Base-by-base conservation (phyloP, 2,113 vertebrate genomes). In the Daboia siamensis region DNA sequence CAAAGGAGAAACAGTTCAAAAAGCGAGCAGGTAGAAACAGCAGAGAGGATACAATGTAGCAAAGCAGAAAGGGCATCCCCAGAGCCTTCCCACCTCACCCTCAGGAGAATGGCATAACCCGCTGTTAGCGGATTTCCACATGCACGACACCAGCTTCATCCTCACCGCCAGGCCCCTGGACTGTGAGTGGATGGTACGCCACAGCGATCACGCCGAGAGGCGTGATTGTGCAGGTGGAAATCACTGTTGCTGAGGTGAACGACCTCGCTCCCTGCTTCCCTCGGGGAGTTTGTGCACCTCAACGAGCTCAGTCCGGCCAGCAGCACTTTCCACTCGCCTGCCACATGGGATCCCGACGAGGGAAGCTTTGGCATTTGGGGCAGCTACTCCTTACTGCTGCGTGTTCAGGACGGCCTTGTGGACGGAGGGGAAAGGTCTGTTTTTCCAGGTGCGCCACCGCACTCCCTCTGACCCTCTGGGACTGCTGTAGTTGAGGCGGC, bases 101-200 rank as follows among this genome's bases (percentile, higher is more conserved):
- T 51, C 48, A 10, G 48, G 48, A 51, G 48, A 51, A 51, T 51
- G 48, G 48, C 48, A 51, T 8, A 51, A 51, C 48, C 48, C 48
- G 9, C 96, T 99, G 90, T 97, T 99, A 93, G 97, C 97, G n/a
- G 99, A 99, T 94, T 96, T 99, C 96, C 98, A 99, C 64, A 97
- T 99, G 91, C 98, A 98, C 91, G 93, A 98, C 96, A 99, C 98
- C 0, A 99, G 99, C 90, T 96, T 99, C 88, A 99, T 99, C 95
- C 98, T 98, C 93, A 99, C 99, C 0, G 98, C 98, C 0, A 94
- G 98, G 90, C 80, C 97, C 17, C 97, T 99, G 97, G 99, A 99
- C 96, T 96, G 98, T 61, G 99, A 99, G 97, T 97, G 90, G 87
- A 97, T 97, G 88, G 97, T 98, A 8, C 97, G 46, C 91, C 99